Evolutionary conservation across 2,113 vertebrate species (phyloP).

Genomic region (Garra rufa): DNA sequence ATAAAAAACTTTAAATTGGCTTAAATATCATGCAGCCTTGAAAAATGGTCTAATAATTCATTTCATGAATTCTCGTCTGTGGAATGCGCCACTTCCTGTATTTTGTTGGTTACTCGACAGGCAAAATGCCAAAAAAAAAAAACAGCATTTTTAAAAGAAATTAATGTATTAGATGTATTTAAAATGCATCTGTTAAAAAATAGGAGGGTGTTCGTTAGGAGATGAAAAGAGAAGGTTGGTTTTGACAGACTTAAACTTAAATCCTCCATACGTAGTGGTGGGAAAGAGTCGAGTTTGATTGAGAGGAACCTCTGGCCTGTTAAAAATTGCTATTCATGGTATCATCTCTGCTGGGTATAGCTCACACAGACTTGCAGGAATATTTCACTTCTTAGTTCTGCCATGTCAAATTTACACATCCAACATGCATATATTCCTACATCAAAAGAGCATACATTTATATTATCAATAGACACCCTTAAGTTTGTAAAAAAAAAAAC

Average conservation of each 20-base stretch:
- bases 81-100: too few relatives aligned
- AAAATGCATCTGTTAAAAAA: neutral
- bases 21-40: too few relatives aligned
- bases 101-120: too few relatives aligned
- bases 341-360: conserved; percentile 42
- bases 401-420: neutral
- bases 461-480: neutral
- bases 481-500: neutral
- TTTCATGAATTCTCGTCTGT: too few relatives aligned
- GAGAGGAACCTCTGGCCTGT: conserved; percentile 48
- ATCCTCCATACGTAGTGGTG: conserved; percentile 2
- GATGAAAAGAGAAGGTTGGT: neutral
- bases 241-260: conserved; percentile 5
- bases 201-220: neutral
- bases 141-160: neutral
- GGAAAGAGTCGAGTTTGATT: conserved; percentile 40
- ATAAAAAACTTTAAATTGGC: too few relatives aligned
- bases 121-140: too few relatives aligned
- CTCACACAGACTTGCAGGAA: conserved; percentile 23
- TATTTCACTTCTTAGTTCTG: neutral
- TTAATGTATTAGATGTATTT: neutral
- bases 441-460: neutral
- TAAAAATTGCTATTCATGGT: conserved; percentile 54
- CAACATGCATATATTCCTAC: neutral
- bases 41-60: too few relatives aligned